Conservation (phyloP, 1,140 invertebrate genomes). For the Asbolus verrucosus region DNA sequence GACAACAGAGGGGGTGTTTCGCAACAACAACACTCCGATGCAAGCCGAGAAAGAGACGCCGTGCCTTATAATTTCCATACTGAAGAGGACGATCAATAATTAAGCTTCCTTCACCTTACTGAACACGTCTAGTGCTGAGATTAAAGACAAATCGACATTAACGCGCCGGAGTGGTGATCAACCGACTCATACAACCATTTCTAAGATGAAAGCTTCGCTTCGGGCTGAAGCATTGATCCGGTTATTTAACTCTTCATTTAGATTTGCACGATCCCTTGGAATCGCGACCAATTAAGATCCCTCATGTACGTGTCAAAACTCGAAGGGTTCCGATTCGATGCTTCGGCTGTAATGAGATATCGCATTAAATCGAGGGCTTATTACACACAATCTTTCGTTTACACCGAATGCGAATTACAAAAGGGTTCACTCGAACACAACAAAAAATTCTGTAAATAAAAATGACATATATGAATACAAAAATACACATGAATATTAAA, state of each 20-base stretch:
- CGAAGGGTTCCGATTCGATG: background rate
- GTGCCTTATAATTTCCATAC: background rate
- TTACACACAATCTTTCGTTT: no score
- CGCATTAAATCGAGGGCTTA: no score
- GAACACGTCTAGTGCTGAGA: slow-evolving; percentile 1
- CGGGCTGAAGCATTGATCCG: background rate
- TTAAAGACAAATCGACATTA: slow-evolving; percentile 17
- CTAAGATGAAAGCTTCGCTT: slow-evolving; percentile 10
- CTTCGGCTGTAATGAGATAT: no score
- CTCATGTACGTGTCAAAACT: slow-evolving; percentile 5
- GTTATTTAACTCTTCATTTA: slow-evolving; percentile 23
- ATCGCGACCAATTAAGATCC: slow-evolving; percentile 2
- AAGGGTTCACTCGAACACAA: no score
- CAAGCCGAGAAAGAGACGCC: no score
- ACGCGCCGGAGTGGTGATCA: background rate
- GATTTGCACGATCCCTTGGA: no score
- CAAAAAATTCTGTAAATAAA: no score
- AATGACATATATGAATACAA: no score
- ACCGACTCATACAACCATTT: background rate
- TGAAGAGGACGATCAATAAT: slow-evolving; percentile 1
- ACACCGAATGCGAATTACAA: no score
- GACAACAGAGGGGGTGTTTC: background rate
- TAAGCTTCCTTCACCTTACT: background rate
- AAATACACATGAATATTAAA: no score
- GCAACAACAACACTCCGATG: no score